Conservation (phyloP, 2,888 invertebrate genomes). For the Arrhopalites spinosus region DNA sequence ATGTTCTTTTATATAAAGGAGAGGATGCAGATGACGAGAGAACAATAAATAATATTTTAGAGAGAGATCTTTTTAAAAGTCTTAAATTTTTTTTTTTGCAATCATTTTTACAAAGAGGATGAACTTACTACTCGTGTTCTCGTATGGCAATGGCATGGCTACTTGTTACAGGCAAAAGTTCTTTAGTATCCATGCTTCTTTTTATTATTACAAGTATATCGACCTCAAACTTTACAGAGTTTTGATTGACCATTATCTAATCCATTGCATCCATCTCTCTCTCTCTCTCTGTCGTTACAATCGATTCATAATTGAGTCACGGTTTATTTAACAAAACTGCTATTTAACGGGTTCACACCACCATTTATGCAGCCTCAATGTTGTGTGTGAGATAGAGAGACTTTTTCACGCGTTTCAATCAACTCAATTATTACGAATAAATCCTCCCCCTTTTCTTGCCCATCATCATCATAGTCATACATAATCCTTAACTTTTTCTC, state of each 20-base stretch:
- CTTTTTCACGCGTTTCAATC: constrained; percentile 24
- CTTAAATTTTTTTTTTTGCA: no score
- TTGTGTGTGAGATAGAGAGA: constrained; percentile 4
- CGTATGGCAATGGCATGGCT: no score
- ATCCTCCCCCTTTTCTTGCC: background rate
- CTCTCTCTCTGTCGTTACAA: constrained; percentile 3
- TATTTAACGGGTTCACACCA: constrained; percentile 23
- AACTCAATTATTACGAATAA: constrained; percentile 17
- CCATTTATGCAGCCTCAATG: constrained; percentile 21
- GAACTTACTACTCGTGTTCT: background rate
- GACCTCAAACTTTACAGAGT: constrained; percentile 19
- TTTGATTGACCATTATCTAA: constrained; percentile 22
- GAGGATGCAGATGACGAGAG: background rate
- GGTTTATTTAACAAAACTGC: constrained; percentile 43
- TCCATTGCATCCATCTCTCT: constrained; percentile 6
- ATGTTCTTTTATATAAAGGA: background rate
- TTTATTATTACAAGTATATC: constrained; percentile 26
- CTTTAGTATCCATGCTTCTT: constrained; percentile 1
- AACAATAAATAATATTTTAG: no score
- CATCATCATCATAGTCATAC: no score
- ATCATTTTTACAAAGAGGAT: no score
- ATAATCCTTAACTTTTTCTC: background rate
- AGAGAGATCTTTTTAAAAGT: no score
- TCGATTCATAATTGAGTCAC: constrained; percentile 43
- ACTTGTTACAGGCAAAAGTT: background rate